Evolutionary conservation across 1,140 invertebrate species (phyloP).

Genomic region (Delia radicum): DNA sequence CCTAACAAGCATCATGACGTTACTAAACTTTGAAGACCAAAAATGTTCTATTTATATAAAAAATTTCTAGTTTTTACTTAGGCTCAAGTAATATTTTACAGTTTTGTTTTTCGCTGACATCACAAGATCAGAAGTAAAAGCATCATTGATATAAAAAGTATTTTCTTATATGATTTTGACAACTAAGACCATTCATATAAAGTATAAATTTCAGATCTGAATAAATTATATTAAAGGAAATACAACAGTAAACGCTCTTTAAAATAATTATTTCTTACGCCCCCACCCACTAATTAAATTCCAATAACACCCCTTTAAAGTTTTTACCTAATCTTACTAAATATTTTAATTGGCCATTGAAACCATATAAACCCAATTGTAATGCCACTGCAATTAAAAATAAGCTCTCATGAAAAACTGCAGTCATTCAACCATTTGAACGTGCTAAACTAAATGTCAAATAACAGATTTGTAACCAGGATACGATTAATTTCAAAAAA

Average conservation of each 20-base stretch:
- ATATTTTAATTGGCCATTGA: conserved; percentile 36
- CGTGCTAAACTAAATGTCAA: conserved; percentile 34
- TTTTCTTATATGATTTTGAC: background rate
- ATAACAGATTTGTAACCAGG: conserved; percentile 36
- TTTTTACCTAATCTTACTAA: conserved; percentile 32
- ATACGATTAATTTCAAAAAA: conserved; percentile 38
- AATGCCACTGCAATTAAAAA: conserved; percentile 32
- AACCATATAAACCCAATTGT: conserved; percentile 36
- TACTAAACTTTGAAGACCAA: too few species aligned
- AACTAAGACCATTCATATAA: background rate
- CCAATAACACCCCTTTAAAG: background rate
- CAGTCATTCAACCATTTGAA: conserved; percentile 26
- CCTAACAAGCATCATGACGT: too few species aligned
- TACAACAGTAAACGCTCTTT: background rate
- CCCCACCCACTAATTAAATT: too few species aligned
- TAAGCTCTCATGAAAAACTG: conserved; percentile 30
- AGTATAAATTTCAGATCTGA: background rate
- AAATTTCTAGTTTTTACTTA: too few species aligned
- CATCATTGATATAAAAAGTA: background rate
- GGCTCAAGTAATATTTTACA: too few species aligned
- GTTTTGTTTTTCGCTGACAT: too few species aligned
- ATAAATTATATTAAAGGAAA: background rate
- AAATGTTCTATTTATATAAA: too few species aligned
- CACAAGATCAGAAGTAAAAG: too few species aligned
- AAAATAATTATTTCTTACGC: too few species aligned